These are phyloP conservation scores for Ailuropoda melanoleuca DNA, from an alignment of 2,113 vertebrate genomes.

Conservation along the genomic window DNA sequence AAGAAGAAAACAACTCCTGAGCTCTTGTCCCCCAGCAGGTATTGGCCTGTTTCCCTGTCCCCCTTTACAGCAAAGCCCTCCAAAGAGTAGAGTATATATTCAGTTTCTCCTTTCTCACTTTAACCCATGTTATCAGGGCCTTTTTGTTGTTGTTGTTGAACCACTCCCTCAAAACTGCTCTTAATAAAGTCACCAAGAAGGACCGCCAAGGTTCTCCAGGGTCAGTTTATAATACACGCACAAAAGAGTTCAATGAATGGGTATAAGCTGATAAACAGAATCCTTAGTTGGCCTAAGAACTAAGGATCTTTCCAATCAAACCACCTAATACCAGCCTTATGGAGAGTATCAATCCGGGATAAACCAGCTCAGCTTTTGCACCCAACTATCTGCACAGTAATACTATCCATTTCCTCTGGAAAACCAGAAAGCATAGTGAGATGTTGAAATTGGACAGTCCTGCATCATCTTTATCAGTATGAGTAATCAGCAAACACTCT, in stretches of 20 bases:
- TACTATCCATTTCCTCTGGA: not conserved
- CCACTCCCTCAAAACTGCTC: not conserved
- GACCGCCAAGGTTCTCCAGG: not conserved
- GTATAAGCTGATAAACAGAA: not conserved
- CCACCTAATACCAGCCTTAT: not conserved
- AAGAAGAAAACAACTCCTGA: not conserved
- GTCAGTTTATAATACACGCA: not conserved
- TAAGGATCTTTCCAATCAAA: not conserved
- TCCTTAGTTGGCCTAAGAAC: not conserved
- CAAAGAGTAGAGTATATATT: not conserved
- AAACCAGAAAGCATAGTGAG: not conserved
- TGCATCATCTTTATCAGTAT: not conserved
- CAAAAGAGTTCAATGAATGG: not conserved
- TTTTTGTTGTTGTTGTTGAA: not conserved
- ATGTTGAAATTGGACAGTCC: not conserved
- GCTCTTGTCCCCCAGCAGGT: not conserved
- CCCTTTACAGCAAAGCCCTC: not conserved
- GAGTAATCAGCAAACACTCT: not conserved
- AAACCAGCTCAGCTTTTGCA: not conserved
- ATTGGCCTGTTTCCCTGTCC: not conserved
- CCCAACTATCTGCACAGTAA: not conserved
- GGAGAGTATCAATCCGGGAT: not conserved
- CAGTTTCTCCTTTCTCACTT: not conserved
- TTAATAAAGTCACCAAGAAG: slow-evolving; percentile 10
- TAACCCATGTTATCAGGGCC: not conserved